A percentile compares a stretch with the other conserved stretches of the same genome.
Conservation (phyloP, 2,797 vertebrate species). For the Loris lydekkerianus region DNA sequence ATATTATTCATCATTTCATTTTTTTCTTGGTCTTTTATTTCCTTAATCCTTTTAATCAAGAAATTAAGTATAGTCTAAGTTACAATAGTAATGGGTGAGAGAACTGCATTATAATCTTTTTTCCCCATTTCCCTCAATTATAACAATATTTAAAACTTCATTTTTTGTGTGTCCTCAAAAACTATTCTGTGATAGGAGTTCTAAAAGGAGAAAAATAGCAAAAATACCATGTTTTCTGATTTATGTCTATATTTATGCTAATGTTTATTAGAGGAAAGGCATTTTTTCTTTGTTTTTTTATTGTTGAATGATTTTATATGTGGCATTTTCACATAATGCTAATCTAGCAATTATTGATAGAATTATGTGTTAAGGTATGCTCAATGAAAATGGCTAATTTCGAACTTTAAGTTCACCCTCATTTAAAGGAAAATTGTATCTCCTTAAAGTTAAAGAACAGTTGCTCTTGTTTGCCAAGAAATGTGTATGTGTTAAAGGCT, state of each 20-base stretch:
- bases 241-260: background rate
- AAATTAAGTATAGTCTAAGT: background rate
- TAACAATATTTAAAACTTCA: background rate
- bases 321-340: background rate
- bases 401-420: background rate
- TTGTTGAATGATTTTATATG: background rate
- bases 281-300: background rate
- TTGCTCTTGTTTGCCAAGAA: slow-evolving; percentile 1
- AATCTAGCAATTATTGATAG: slow-evolving; percentile 15
- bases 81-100: background rate
- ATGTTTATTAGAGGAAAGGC: background rate
- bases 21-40: background rate
- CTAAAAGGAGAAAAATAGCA: background rate
- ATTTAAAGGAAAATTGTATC: background rate
- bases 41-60: background rate
- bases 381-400: slow-evolving; percentile 15
- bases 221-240: background rate
- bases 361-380: background rate
- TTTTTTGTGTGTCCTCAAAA: background rate
- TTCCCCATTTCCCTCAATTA: background rate
- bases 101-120: background rate
- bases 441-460: slow-evolving; percentile 28
- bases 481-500: background rate
- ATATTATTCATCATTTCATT: background rate
- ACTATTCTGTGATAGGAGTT: background rate